Percentiles rank a stretch among this genome's conserved stretches.
These are phyloP conservation scores for Borostomias antarcticus DNA, from an alignment of 2,797 vertebrate genomes.

Conservation along the genomic window DNA sequence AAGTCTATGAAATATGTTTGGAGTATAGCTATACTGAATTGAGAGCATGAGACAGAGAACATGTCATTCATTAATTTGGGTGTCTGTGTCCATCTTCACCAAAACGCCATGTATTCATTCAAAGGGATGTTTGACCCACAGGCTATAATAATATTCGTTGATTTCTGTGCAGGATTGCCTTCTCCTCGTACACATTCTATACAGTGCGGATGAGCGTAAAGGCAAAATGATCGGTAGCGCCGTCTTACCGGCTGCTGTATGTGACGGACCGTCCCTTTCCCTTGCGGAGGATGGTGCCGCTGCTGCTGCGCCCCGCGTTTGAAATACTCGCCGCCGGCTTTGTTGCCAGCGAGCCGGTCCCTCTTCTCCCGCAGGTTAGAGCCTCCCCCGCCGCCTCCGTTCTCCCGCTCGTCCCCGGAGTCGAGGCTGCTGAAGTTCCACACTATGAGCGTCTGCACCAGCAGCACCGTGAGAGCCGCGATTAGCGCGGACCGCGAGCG, in stretches of 20 bases:
- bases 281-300: constrained; percentile 69
- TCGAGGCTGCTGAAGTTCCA: constrained; percentile 96
- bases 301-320: constrained; percentile 64
- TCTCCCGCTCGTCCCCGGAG: constrained; percentile 81
- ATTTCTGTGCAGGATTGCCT: constrained; percentile 35
- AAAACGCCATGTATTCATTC: constrained; percentile 14
- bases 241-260: constrained; percentile 78
- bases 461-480: constrained; percentile 87
- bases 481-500: constrained; percentile 89
- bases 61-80: constrained; percentile 34
- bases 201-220: constrained; percentile 1
- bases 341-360: constrained; percentile 71
- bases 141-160: constrained; percentile 33
- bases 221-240: constrained; percentile 19
- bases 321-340: constrained; percentile 70
- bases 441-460: constrained; percentile 90
- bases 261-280: constrained; percentile 75
- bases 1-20: neutral
- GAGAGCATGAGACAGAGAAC: neutral
- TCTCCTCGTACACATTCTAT: neutral
- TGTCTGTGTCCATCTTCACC: constrained; percentile 47
- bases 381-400: constrained; percentile 57
- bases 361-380: constrained; percentile 77
- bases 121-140: constrained; percentile 45
- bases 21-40: neutral